Evolutionary conservation across 2,797 vertebrate species (phyloP).

Genomic region (Eulemur rubriventer): DNA sequence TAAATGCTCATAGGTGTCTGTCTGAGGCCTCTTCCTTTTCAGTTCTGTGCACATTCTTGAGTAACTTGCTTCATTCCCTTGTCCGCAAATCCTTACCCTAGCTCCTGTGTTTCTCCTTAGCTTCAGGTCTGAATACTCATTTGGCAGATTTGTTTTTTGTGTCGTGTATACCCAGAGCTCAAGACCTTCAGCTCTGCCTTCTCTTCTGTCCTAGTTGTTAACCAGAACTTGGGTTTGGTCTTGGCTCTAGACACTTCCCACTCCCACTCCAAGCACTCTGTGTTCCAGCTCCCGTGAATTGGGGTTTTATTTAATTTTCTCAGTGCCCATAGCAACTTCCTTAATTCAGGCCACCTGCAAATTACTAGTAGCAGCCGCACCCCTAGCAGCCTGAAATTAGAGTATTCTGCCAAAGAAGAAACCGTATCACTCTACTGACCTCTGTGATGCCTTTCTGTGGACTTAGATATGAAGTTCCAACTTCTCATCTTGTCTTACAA

Average conservation of each 20-base stretch:
- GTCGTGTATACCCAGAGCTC: neutral
- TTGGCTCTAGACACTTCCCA: neutral
- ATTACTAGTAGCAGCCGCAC: fast-evolving
- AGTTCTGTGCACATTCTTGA: neutral
- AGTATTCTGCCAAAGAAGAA: neutral
- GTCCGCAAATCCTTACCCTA: neutral
- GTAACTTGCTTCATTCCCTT: neutral
- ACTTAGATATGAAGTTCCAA: neutral
- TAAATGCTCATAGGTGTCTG: neutral
- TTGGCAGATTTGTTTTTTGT: neutral
- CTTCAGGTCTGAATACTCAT: neutral
- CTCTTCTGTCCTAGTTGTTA: neutral
- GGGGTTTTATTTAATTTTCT: neutral
- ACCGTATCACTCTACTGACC: neutral
- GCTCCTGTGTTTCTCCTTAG: neutral
- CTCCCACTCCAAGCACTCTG: neutral
- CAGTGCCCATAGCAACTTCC: neutral
- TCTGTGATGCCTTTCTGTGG: neutral
- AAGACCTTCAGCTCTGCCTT: neutral
- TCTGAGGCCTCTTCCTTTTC: neutral
- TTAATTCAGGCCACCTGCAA: neutral
- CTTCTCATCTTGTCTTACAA: neutral
- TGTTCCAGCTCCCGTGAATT: neutral
- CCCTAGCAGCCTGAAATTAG: neutral
- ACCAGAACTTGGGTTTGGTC: neutral